phyloP scores from a whole-genome alignment of 2,888 invertebrate species.

The Microplitis manilae region DNA sequence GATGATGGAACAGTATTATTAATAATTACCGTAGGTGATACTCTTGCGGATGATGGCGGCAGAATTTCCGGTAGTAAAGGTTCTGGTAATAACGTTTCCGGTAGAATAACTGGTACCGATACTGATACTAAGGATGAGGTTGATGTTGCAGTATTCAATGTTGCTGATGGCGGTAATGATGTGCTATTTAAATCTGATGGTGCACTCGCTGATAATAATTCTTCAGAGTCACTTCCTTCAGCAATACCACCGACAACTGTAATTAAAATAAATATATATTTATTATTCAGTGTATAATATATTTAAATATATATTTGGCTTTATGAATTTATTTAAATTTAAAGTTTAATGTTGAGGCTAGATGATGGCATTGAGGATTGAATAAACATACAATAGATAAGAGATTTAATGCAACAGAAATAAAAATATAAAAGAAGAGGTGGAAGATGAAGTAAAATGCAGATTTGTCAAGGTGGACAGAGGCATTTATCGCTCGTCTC shows the following conservation, averaged over 20 bases:
- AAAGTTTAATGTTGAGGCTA: background rate
- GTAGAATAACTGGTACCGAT: constrained; percentile 22
- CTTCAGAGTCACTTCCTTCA: constrained; percentile 68
- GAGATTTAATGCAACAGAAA: background rate
- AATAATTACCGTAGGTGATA: constrained; percentile 52
- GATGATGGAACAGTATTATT: constrained; percentile 56
- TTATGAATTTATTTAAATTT: background rate
- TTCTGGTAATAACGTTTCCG: too few relatives aligned
- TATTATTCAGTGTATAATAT: background rate
- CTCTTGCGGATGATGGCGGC: constrained; percentile 54
- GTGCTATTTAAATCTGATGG: constrained; percentile 63
- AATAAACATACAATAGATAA: constrained; percentile 13
- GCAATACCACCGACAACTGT: constrained; percentile 65
- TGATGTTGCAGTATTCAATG: constrained; percentile 31
- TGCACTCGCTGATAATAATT: constrained; percentile 63
- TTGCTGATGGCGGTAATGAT: constrained; percentile 57
- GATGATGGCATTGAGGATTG: background rate
- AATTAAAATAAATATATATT: constrained; percentile 41
- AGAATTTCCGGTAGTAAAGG: constrained; percentile 55
- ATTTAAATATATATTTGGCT: background rate
- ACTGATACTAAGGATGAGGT: background rate
- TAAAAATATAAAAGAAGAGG: constrained; percentile 7
- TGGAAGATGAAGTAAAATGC: constrained; percentile 31
- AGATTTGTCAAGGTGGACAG: constrained; percentile 40
- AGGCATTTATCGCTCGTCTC: constrained; percentile 48